Conservation (phyloP, 1,140 invertebrate species). For the Batillaria attramentaria region DNA sequence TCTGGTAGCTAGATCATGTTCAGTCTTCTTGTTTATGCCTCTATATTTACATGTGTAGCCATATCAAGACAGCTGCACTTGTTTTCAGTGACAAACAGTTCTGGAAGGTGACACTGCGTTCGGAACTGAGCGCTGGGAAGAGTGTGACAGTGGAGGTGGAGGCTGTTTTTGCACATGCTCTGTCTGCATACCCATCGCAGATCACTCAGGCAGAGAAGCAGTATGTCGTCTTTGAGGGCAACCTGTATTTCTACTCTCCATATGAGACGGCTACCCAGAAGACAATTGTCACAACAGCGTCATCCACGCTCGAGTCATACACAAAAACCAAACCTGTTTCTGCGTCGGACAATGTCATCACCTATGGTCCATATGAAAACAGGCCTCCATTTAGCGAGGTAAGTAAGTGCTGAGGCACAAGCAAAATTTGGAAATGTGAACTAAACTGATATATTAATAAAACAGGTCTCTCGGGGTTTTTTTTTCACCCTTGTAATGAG, state of each 20-base stretch:
- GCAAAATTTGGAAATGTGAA: too few relatives aligned
- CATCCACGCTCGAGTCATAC: slow-evolving; percentile 87
- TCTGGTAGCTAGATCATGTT: too few relatives aligned
- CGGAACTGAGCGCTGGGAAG: slow-evolving; percentile 64
- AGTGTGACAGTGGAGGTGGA: slow-evolving; percentile 78
- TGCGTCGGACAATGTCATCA: slow-evolving; percentile 84
- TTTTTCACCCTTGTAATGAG: too few relatives aligned
- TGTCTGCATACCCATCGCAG: slow-evolving; percentile 86
- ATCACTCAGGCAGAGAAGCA: slow-evolving; percentile 96
- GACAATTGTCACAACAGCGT: slow-evolving; percentile 84
- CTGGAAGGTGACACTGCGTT: slow-evolving; percentile 65
- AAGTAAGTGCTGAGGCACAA: too few relatives aligned
- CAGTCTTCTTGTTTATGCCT: too few relatives aligned
- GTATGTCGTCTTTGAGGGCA: slow-evolving; percentile 88
- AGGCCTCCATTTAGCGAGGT: slow-evolving; percentile 75
- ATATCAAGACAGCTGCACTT: too few relatives aligned
- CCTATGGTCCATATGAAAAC: slow-evolving; percentile 91
- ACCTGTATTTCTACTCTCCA: slow-evolving; percentile 87
- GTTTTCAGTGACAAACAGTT: slow-evolving; percentile 59
- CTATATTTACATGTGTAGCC: too few relatives aligned
- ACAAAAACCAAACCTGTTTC: slow-evolving; percentile 88
- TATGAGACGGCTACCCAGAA: slow-evolving; percentile 86
- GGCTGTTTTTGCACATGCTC: slow-evolving; percentile 81
- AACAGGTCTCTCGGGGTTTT: too few relatives aligned
- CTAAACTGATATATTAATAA: too few relatives aligned